Conservation (phyloP, 2,797 vertebrate genomes). For the Tapera naevia region DNA sequence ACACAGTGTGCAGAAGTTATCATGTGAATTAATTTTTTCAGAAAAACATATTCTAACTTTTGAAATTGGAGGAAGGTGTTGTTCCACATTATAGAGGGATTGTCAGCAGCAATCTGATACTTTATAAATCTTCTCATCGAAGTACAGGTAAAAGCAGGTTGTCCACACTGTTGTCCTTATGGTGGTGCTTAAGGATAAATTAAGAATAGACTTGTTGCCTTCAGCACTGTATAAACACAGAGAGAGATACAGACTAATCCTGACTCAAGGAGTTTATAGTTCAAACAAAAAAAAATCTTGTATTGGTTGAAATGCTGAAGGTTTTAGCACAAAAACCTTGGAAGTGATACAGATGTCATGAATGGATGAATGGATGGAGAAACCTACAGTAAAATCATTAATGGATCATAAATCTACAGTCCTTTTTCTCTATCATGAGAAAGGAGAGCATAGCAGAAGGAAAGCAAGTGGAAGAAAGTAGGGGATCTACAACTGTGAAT, state of each 20-base stretch:
- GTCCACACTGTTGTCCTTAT: neutral
- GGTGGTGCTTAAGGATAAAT: neutral
- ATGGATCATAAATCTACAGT: neutral
- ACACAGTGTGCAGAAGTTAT: constrained; percentile 10
- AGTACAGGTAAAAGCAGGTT: neutral
- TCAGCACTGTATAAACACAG: neutral
- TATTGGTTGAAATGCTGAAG: neutral
- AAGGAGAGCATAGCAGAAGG: neutral
- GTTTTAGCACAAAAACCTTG: neutral
- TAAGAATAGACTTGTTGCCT: neutral
- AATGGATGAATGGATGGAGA: neutral
- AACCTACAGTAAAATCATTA: neutral
- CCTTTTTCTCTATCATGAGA: neutral
- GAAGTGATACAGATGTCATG: neutral
- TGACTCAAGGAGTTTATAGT: neutral
- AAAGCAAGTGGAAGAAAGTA: neutral
- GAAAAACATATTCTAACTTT: neutral
- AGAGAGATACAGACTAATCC: neutral
- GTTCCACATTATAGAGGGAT: neutral
- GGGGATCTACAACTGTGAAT: neutral
- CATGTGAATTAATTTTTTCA: neutral
- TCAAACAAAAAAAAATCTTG: neutral
- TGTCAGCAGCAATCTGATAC: neutral
- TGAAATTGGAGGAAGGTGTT: neutral
- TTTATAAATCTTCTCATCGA: neutral